Evolutionary conservation across 2,888 invertebrate species (phyloP), one percentile per base, ranked within the genome.

Genomic region (Ptychoptera albimana): DNA sequence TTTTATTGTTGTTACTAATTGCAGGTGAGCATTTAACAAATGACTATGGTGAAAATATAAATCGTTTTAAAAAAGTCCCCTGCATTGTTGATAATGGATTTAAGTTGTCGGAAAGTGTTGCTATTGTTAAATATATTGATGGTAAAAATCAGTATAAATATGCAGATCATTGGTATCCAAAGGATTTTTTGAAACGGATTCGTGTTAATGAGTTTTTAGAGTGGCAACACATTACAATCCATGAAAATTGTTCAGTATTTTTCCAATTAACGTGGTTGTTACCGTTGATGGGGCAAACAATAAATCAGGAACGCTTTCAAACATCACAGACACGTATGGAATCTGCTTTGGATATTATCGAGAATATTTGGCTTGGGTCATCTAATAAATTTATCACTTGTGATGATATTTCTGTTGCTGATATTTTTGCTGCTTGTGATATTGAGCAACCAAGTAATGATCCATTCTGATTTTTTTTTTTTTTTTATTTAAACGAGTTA

Each of bases 361-460:
- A 76, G 50, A 68, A 68, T 10, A 63, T 72, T 45, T 77, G 78
- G 76, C 57, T 78, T 35, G 72, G 68, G 16, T 23, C 23, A 23
- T 49, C 68, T 57, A 50, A 70, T 49, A 53, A 65, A 49, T 57
- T 71, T 16, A 66, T 83, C 9, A 68, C 67, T 2, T 78, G 82
- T 0, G 59, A 79, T 52, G 58, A 66, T n/a, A 63, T 82, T 8
- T 75, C 77, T 1, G 74, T 78, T 2, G 84, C 86, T 1, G 87
- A 87, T 60, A 61, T 87, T 44, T 67, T 83, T 51, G 83, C 80
- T 1, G 77, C 77, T 2, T 80, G 79, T 53, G 86, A 85, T 67
- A 60, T 87, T 43, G 83, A 85, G 60, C 85, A 87, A 60, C 77
- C 80, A 34, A 71, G 83, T 82, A 60, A n/a, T n/a, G n/a, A n/a